phyloP scores from a whole-genome alignment of 1,140 invertebrate genomes.

The Sycophaga agraensis region DNA sequence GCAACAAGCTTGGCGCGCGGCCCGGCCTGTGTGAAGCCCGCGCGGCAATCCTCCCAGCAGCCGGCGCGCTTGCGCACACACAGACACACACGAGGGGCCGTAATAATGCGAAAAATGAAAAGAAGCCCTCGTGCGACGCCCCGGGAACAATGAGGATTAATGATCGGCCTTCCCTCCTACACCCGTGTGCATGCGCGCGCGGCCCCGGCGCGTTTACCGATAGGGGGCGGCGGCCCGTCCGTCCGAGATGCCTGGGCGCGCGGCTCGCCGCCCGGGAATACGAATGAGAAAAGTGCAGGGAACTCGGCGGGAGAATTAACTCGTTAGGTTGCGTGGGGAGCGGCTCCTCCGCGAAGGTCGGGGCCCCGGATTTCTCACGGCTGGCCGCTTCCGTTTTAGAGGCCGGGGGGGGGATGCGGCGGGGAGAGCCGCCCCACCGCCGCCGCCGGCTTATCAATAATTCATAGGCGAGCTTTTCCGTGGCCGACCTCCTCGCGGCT shows the following conservation, averaged over 20 bases:
- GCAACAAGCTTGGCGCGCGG: too few species aligned
- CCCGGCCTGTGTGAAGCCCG: too few species aligned
- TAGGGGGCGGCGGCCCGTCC: background rate
- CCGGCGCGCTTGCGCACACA: too few species aligned
- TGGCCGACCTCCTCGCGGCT: background rate
- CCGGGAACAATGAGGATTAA: too few species aligned
- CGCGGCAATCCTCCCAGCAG: too few species aligned
- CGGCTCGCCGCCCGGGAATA: background rate
- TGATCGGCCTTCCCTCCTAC: background rate
- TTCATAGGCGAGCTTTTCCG: background rate
- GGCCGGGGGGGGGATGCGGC: too few species aligned
- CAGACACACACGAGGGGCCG: too few species aligned
- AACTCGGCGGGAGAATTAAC: too few species aligned
- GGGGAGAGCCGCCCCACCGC: too few species aligned
- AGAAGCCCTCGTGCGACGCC: too few species aligned
- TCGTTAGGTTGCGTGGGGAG: background rate
- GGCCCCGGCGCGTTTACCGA: background rate
- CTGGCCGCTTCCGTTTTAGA: constrained; percentile 9
- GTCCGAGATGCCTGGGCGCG: too few species aligned
- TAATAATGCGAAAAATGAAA: too few species aligned
- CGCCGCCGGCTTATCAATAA: constrained; percentile 14
- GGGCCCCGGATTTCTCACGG: background rate
- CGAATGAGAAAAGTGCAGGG: background rate
- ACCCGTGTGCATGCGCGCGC: background rate
- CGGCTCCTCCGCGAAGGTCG: background rate